Conservation (phyloP, 2,888 invertebrate species). For the Harmothoe impar region DNA sequence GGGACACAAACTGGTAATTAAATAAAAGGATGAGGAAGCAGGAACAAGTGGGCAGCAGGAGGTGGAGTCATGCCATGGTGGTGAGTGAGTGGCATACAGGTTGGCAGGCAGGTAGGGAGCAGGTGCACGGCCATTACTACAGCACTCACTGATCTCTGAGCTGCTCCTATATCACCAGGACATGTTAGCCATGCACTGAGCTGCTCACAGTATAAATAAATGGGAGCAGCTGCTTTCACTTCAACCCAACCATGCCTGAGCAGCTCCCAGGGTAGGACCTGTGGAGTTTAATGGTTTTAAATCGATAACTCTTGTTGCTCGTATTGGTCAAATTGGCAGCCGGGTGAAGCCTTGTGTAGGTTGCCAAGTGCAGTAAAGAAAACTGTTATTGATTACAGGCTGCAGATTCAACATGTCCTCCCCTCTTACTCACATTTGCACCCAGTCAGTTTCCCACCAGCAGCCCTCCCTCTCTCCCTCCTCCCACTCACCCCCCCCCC, state of each 20-base stretch:
- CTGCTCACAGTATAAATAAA: neutral
- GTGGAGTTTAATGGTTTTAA: neutral
- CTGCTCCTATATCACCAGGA: neutral
- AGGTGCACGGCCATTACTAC: conserved; percentile 9
- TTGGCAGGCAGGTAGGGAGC: neutral
- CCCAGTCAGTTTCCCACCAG: no score
- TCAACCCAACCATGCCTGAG: no score
- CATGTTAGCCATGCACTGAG: neutral
- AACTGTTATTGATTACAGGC: no score
- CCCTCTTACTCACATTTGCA: no score
- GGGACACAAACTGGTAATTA: no score
- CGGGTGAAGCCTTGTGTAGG: neutral
- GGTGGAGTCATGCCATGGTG: no score
- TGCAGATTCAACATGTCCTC: no score
- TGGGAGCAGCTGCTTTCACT: no score
- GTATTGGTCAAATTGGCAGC: neutral
- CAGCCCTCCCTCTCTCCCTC: neutral
- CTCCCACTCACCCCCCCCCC: neutral
- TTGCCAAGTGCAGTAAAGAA: neutral
- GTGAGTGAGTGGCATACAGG: no score
- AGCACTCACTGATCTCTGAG: neutral
- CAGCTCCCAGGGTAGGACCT: no score
- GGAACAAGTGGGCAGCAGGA: no score
- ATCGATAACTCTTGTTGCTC: neutral
- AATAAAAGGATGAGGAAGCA: no score